Evolutionary conservation across 2,888 invertebrate species (phyloP), one percentile per base, ranked within the genome.

Genomic region (Tinea pellionella): DNA sequence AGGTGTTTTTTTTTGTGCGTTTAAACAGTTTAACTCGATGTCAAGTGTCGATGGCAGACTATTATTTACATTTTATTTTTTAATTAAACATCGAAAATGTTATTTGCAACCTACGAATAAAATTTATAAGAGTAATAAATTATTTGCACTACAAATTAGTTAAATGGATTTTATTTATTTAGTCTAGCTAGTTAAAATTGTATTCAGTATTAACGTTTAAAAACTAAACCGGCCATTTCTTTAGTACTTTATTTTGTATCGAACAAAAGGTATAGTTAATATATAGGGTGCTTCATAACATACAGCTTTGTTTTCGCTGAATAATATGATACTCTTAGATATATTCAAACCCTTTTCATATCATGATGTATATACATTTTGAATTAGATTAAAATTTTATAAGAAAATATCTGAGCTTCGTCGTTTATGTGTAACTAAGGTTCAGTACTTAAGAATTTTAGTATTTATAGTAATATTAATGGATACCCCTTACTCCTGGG

Each of bases 371-470:
- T 65, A 84, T 86, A 86, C 69, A 77, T 57, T 32, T 57, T 57
- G 32, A 13, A 16, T 47, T 79, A 80, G 74, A 71, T 74, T 72
- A 77, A 75, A 78, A 72, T 75, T 74, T 80, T 74, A 73, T 78
- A 81, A 80, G 80, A 77, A 41, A 80, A 82, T 85, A 83, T 84
- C 84, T 87, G 86, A 87, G 86, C 86, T 87, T 87, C 69, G 80
- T 81, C 80, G 78, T 82, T 84, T 83, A 82, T 77, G 72, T 55
- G 55, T 55, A 47, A 13, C 47, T 47, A 16, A 32, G 32, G 32
- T 32, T 32, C 57, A 13, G 32, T 57, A 57, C 15, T 32, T 57
- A 30, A 32, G 32, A 29, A 57, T 32, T 53, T 32, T 57, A 57
- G 80, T 77, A 80, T 70, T 74, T 77, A 69, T 64, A 47, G 41